Percentiles rank a stretch among this genome's conserved stretches.
These are phyloP conservation scores for Emydura subglobosa DNA, from an alignment of 2,113 vertebrate genomes.

Conservation along the genomic window DNA sequence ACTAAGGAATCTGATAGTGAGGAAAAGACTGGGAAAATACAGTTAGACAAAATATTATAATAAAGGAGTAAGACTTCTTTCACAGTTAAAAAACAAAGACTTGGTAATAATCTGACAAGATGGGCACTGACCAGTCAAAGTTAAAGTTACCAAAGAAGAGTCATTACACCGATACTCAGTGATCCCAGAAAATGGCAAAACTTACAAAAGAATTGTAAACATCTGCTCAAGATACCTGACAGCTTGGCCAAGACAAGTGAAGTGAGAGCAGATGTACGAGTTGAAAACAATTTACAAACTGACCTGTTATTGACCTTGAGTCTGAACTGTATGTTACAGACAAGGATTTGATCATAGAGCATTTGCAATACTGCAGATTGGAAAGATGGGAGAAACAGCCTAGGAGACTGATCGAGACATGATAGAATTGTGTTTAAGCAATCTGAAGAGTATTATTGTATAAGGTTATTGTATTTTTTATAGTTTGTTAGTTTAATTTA, in stretches of 20 bases:
- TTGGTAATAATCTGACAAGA: not conserved
- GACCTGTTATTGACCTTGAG: not conserved
- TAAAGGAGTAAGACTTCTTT: not conserved
- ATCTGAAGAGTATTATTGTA: not conserved
- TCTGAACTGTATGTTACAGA: not conserved
- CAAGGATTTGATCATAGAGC: not conserved
- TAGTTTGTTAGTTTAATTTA: not conserved
- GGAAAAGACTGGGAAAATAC: not conserved
- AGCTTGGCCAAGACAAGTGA: not conserved
- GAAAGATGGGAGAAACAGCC: not conserved
- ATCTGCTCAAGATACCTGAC: not conserved
- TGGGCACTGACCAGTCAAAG: too few species aligned
- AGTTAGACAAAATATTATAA: not conserved
- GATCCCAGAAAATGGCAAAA: not conserved
- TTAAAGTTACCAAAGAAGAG: not conserved
- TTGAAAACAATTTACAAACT: not conserved
- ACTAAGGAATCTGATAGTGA: not conserved
- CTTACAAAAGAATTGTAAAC: not conserved
- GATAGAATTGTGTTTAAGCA: not conserved
- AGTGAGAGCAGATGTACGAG: not conserved
- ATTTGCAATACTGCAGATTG: not conserved
- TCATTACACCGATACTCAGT: not conserved
- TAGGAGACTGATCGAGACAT: not conserved
- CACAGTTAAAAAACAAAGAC: not conserved
- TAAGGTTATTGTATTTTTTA: not conserved